phyloP scores from a whole-genome alignment of 2,888 invertebrate genomes.

The Listrodromus nycthemerus region DNA sequence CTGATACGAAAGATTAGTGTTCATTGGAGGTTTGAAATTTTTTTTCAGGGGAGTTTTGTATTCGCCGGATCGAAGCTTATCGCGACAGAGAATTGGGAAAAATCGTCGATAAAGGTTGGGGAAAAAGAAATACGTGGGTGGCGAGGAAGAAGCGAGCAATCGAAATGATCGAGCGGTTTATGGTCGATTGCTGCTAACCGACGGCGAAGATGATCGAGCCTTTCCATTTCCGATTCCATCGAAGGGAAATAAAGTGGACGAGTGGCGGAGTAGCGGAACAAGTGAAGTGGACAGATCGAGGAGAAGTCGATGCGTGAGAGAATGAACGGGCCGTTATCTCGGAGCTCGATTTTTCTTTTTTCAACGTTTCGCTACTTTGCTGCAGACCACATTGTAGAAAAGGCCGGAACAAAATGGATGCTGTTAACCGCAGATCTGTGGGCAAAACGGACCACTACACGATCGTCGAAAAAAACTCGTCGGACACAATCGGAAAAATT shows the following conservation, averaged over 20 bases:
- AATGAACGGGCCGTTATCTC: constrained; percentile 5
- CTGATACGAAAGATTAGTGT: constrained; percentile 21
- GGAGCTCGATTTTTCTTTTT: background rate
- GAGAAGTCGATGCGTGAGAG: background rate
- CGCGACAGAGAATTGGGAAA: constrained; percentile 15
- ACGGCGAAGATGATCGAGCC: constrained; percentile 42
- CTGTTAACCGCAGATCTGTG: no score
- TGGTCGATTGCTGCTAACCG: constrained; percentile 28
- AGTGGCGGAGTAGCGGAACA: background rate
- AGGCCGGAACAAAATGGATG: no score
- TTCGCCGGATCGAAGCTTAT: constrained; percentile 5
- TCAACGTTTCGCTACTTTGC: background rate
- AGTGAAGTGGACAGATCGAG: background rate
- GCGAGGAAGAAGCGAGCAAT: constrained; percentile 26
- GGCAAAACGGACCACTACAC: background rate
- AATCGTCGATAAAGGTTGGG: constrained; percentile 33
- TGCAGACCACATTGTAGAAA: background rate
- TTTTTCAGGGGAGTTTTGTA: background rate
- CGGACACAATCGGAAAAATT: no score
- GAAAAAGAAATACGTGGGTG: constrained; percentile 9
- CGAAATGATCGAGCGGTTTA: constrained; percentile 50
- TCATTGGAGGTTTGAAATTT: background rate
- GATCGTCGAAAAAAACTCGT: no score
- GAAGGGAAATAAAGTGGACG: constrained; percentile 47
- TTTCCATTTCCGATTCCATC: constrained; percentile 54